Conservation (phyloP, 2,888 invertebrate species). For the Cantharis rufa region DNA sequence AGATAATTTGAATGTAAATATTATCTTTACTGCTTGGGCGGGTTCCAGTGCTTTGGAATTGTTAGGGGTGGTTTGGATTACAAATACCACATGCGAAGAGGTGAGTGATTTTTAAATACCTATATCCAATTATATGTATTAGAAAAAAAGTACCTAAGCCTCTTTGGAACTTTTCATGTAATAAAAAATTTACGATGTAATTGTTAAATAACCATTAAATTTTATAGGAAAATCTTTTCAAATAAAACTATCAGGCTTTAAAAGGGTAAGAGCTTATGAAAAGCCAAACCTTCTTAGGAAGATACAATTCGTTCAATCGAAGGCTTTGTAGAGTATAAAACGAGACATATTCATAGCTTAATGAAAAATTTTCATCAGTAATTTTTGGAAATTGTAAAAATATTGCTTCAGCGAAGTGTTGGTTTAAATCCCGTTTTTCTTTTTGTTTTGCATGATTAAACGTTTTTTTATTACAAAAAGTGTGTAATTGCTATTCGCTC, state of each 20-base stretch:
- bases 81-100: constrained; percentile 43
- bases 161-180: background rate
- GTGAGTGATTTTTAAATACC: constrained; percentile 32
- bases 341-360: background rate
- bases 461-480: background rate
- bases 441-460: background rate
- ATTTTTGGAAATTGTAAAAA: background rate
- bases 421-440: background rate
- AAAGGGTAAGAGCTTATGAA: background rate
- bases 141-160: background rate
- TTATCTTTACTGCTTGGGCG: constrained; percentile 42
- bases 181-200: background rate
- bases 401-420: background rate
- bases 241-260: background rate
- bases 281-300: background rate
- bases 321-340: background rate
- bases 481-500: background rate
- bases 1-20: constrained; percentile 26
- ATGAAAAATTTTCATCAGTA: background rate
- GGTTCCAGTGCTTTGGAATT: constrained; percentile 42
- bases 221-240: background rate
- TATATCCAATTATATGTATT: background rate
- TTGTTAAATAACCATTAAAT: background rate
- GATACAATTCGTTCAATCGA: background rate
- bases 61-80: constrained; percentile 42